phyloP scores from a whole-genome alignment of 2,888 invertebrate species.

The Salpingus planirostris region DNA sequence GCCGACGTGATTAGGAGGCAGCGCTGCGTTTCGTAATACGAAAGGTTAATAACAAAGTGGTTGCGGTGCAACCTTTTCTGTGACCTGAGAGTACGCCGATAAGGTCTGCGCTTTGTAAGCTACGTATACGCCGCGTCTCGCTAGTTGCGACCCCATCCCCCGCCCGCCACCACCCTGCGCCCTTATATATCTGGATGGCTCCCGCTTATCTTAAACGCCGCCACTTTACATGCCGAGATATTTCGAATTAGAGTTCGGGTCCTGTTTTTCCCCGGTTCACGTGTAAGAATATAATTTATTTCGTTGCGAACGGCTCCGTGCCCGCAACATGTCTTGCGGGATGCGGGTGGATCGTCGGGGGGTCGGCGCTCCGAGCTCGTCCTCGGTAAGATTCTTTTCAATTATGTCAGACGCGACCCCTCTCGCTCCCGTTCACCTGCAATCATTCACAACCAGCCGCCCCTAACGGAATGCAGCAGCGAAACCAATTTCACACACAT shows the following conservation, averaged over 20 bases:
- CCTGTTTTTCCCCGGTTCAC: conserved; percentile 6
- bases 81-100: conserved; percentile 34
- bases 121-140: conserved; percentile 19
- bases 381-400: too few relatives aligned
- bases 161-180: conserved; percentile 13
- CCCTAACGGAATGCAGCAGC: too few relatives aligned
- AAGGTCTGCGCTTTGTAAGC: conserved; percentile 29
- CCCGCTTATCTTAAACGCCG: conserved; percentile 28
- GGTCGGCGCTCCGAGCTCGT: too few relatives aligned
- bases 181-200: conserved; percentile 22
- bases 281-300: conserved; percentile 11
- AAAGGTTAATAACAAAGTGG: conserved; percentile 37
- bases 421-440: too few relatives aligned
- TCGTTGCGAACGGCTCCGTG: conserved; percentile 1
- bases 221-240: conserved; percentile 23
- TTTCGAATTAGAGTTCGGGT: conserved; percentile 22
- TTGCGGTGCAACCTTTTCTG: conserved; percentile 34
- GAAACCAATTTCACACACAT: too few relatives aligned
- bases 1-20: conserved; percentile 29
- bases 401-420: too few relatives aligned
- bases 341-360: too few relatives aligned
- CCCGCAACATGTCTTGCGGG: too few relatives aligned
- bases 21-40: conserved; percentile 24
- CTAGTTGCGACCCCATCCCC: conserved; percentile 10
- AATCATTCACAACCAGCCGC: too few relatives aligned